A percentile compares a stretch with the other conserved stretches of the same genome.
Evolutionary conservation across 2,797 vertebrate species (phyloP).

Genomic region (Sebastes minor): DNA sequence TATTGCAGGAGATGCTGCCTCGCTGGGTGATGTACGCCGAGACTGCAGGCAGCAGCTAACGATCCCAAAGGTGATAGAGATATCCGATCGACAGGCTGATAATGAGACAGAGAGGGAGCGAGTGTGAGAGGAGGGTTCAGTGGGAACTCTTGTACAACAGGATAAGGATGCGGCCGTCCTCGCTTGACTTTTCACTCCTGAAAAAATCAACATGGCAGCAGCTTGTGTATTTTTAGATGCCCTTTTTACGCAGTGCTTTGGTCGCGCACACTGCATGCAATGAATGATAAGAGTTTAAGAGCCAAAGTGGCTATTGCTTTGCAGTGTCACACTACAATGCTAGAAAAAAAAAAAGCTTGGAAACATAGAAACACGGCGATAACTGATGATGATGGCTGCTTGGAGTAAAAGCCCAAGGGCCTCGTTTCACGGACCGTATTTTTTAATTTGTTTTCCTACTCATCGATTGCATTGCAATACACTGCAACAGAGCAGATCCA

Average conservation of each 20-base stretch:
- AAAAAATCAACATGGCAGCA: constrained; percentile 68
- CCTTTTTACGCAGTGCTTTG: constrained; percentile 63
- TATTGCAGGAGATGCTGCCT: constrained; percentile 29
- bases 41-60: constrained; percentile 59
- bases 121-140: constrained; percentile 56
- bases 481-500: constrained; percentile 64
- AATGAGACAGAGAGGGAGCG: constrained; percentile 67
- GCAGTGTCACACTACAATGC: constrained; percentile 18
- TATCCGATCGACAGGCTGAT: constrained; percentile 68
- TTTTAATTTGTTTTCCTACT: constrained; percentile 63
- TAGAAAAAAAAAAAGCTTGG: background rate
- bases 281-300: constrained; percentile 33
- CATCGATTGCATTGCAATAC: constrained; percentile 64
- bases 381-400: constrained; percentile 46
- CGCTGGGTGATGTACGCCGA: constrained; percentile 28
- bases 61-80: constrained; percentile 69
- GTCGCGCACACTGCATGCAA: constrained; percentile 29
- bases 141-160: constrained; percentile 61
- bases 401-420: constrained; percentile 52
- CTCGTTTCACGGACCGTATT: constrained; percentile 59
- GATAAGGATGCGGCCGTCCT: constrained; percentile 59
- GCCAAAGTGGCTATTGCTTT: constrained; percentile 33
- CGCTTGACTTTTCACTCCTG: constrained; percentile 63
- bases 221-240: constrained; percentile 72
- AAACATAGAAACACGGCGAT: constrained; percentile 39